Base-by-base conservation (phyloP, 2,888 invertebrate species). In the Aleiodes testaceus region DNA sequence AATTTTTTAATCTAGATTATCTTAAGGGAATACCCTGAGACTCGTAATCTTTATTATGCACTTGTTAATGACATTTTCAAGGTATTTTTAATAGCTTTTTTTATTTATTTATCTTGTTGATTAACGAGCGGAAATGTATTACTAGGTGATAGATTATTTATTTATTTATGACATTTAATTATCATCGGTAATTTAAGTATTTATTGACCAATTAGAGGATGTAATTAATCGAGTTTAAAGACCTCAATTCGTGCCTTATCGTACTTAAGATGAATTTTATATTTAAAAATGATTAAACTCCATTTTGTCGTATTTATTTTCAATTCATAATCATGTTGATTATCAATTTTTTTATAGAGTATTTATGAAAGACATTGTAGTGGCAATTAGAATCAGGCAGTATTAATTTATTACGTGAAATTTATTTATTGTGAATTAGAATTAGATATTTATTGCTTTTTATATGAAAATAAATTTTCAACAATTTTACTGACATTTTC, bases 371-470 rank as follows among this genome's bases (percentile, higher is more conserved):
- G 30, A 55, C 6, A 42, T 16, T 36, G 26, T 30, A 30, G 18
- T 42, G 12, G 18, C 36, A 36, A 9, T 18, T 36, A 36, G 36
- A 18, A 7, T 59, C 18, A 14, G 12, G 59, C 59, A 59, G 59
- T 59, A 59, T 59, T 59, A 59, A 59, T 59, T 59, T 18, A 36
- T 59, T 18, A 9, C 42, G 42, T 14, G 16, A 72, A 26, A 72
- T 49, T 75, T 75, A 79, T 77, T 78, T 77, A 79, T 77, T 77
- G 45, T 22, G 26, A 66, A 61, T 44, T 44, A 73, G 16, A 22
- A 22, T 18, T 44, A 59, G 14, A 22, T 63, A 63, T 44, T 64
- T 44, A 59, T 70, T 71, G 69, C 63, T 76, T 53, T 36, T 66
- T 20, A 44, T 66, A 44, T 16, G 6, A 6, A 66, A 66, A 36